Evolutionary conservation across 2,113 vertebrate species (phyloP), one percentile per base, ranked within the genome.

Genomic region (Irena cyanogastra): DNA sequence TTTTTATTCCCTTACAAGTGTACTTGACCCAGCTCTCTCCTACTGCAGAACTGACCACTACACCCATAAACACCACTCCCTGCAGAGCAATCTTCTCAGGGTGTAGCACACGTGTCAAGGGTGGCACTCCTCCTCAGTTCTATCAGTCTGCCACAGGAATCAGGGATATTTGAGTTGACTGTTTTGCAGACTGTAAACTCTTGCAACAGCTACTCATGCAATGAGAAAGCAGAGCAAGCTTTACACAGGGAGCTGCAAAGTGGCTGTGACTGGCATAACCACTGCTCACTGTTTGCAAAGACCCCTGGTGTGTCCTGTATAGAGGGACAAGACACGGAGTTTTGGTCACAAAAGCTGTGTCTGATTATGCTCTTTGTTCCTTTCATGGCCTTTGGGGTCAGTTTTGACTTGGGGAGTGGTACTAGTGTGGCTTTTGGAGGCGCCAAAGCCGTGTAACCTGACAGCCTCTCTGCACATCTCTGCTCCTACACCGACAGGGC

Each of bases 401-500:
- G 66, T 59, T 94, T 77, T 86, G 37, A 4, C 9, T 24, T 17
- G 26, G 31, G 17, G 7, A 23, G 18, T 42, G 21, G 52, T 52
- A 17, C 30, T 56, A 47, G 53, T 0, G 3, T n/a, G 44, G 5
- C 9, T 70, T 92, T 90, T 81, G 66, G 63, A 37, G 45, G 31
- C 2, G 27, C 26, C 16, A 24, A 31, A 31, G 16, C 16, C 10
- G 6, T 2, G 7, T 19, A 31, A 4, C 12, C 69, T 90, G 63
- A 83, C 30, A 78, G 22, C 27, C 11, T 24, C 28, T 79, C 75
- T 5, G 27, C 31, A 20, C 18, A 8, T 44, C 26, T 93, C 66
- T 94, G 54, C 50, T 83, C 81, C 57, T 31, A 11, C 39, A 11
- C 66, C 50, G 61, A 30, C 95, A 99, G 99, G 99, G 98, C 49